Evolutionary conservation across 2,797 vertebrate species (phyloP).

Genomic region (Sebastes dallii): DNA sequence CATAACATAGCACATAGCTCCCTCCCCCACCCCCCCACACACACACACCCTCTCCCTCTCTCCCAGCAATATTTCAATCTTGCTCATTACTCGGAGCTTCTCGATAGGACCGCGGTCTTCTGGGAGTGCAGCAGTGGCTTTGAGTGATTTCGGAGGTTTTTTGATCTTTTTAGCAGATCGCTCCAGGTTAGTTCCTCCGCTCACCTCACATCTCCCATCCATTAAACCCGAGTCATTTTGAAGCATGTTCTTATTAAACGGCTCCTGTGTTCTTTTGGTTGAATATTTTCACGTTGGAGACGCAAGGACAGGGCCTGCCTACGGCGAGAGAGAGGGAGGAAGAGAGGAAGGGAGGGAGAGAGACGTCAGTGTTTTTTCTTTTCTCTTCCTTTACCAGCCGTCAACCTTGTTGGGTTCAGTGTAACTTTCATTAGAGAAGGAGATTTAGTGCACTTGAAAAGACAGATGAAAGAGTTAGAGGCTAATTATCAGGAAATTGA

Average conservation of each 20-base stretch:
- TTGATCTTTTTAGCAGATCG: constrained; percentile 72
- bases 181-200: constrained; percentile 68
- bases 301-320: constrained; percentile 78
- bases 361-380: constrained; percentile 38
- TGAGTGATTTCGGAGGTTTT: constrained; percentile 69
- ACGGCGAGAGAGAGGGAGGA: constrained; percentile 52
- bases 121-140: constrained; percentile 61
- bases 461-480: constrained; percentile 85
- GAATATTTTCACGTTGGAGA: constrained; percentile 73
- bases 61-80: constrained; percentile 58
- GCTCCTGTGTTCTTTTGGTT: constrained; percentile 76
- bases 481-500: constrained; percentile 85
- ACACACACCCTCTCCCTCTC: too few relatives aligned
- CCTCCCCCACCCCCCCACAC: background rate
- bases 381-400: constrained; percentile 69
- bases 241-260: constrained; percentile 76
- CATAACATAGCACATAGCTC: constrained; percentile 24
- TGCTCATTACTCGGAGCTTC: constrained; percentile 62
- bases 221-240: constrained; percentile 72
- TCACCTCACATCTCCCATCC: constrained; percentile 74
- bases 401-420: constrained; percentile 83
- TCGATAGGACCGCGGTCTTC: constrained; percentile 57
- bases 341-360: background rate
- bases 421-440: constrained; percentile 84
- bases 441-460: constrained; percentile 84